Base-by-base conservation (phyloP, 30 jellyfish, hydroid and myxozoan genomes). In the Sanderia malayensis region DNA sequence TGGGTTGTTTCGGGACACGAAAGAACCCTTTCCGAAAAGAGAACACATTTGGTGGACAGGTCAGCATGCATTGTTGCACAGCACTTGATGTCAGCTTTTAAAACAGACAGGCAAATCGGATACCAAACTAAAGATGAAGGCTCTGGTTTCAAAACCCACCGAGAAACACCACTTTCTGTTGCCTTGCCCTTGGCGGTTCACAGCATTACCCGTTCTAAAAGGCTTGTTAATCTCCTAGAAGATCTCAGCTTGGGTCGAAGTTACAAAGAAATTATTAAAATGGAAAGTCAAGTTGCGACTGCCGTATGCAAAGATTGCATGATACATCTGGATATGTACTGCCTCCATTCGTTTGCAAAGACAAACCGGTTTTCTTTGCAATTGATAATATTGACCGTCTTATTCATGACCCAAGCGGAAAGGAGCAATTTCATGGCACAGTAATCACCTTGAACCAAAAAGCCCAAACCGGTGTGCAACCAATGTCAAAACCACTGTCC, bases 361-460 rank as follows among this genome's bases (percentile, higher is more conserved):
- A 32, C 53, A 64, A 33, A 32, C 41, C 53, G 17, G 27, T 64
- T 20, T 64, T 27, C 76, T 64, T 64, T 64, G 76, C 76, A 26
- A 64, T 64, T 32, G 76, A 64, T 64, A 64, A 64, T 64, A 64
- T 64, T 7, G 76, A 64, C 76, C 19, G 76, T 8, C 76, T 6
- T 20, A 64, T 64, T 20, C 41, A 64, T 64, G 76, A 64, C 45
- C 76, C 76, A 20, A 31, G 45, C 31, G 76, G 76, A 32, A 28
- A 64, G 76, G 45, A 64, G 18, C 76, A 64, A 32, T 64, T 64
- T 64, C 76, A 64, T 64, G 76, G 76, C 41, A 64, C 76, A 20
- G 76, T 64, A 31, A 31, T 64, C 4, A 64, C 76, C 28, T 20
- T 64, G 45, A 64, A 64, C 45, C 76, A 64, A 32, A 28, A 64